A percentile compares a stretch with the other conserved stretches of the same genome.
Evolutionary conservation across 2,888 invertebrate genomes (phyloP).

Genomic region (Autographa pulchrina): DNA sequence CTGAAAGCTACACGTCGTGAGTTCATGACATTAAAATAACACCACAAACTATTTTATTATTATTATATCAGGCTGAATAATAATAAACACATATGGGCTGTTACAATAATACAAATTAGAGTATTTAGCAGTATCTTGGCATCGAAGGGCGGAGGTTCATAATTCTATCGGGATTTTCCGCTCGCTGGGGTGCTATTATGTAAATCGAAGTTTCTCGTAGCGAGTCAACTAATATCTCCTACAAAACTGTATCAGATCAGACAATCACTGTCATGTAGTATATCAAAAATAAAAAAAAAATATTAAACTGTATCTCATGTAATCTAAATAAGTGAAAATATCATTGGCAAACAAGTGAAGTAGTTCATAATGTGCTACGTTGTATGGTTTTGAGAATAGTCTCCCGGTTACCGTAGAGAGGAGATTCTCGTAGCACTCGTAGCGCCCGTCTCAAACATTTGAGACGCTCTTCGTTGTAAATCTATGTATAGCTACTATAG

Average conservation of each 20-base stretch:
- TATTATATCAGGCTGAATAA: too few relatives aligned
- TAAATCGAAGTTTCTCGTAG: neutral
- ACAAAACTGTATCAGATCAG: neutral
- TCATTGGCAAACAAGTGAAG: neutral
- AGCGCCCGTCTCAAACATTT: neutral
- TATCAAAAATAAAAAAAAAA: too few relatives aligned
- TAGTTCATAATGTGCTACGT: neutral
- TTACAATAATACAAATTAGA: neutral
- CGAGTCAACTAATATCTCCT: neutral
- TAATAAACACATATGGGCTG: too few relatives aligned
- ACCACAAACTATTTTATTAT: too few relatives aligned
- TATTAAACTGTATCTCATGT: too few relatives aligned
- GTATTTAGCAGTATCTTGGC: neutral
- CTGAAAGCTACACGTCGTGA: too few relatives aligned
- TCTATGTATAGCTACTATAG: too few relatives aligned
- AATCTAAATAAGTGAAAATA: too few relatives aligned
- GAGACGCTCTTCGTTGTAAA: neutral
- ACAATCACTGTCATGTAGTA: neutral
- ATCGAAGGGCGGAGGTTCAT: neutral
- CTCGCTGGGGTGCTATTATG: neutral
- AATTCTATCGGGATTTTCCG: neutral
- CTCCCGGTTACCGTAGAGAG: neutral
- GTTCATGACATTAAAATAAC: too few relatives aligned
- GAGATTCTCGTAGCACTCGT: neutral
- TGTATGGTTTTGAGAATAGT: neutral